Evolutionary conservation across 2,888 invertebrate species (phyloP).

Genomic region (Hemithea aestivaria): DNA sequence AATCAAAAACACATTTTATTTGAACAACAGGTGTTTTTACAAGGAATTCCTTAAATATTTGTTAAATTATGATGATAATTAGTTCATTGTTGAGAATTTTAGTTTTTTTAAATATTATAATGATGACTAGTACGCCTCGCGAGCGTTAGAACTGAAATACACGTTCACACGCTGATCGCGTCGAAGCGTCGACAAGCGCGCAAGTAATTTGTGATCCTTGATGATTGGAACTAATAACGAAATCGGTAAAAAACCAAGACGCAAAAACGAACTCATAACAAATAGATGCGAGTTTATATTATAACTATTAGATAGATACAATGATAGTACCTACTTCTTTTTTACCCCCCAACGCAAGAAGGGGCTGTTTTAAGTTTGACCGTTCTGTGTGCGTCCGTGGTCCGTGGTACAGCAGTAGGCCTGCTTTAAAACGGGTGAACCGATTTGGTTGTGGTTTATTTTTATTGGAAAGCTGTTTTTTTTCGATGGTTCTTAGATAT

Average conservation of each 20-base stretch:
- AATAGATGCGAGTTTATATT: no score
- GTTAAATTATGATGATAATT: background rate
- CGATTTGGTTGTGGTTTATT: no score
- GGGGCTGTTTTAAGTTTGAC: no score
- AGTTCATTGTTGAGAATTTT: conserved; percentile 8
- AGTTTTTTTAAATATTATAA: conserved; percentile 3
- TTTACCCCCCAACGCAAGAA: no score
- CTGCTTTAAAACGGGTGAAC: no score
- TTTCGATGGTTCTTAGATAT: no score
- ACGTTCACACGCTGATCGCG: no score
- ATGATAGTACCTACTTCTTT: no score
- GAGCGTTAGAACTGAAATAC: conserved; percentile 49
- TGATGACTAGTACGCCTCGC: conserved; percentile 34
- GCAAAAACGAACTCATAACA: conserved; percentile 17
- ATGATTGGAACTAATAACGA: conserved; percentile 23
- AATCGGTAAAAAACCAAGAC: conserved; percentile 24
- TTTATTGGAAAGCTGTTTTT: no score
- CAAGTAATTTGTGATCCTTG: conserved; percentile 38
- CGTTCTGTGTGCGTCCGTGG: no score
- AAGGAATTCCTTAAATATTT: conserved; percentile 5
- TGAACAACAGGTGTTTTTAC: conserved; percentile 13
- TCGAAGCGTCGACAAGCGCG: conserved; percentile 27
- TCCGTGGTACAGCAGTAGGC: no score
- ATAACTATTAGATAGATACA: no score
- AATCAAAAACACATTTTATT: conserved; percentile 8